These are phyloP conservation scores for Anneissia japonica DNA, from an alignment of 35 echinoderm and acorn worm genomes.

Conservation along the genomic window DNA sequence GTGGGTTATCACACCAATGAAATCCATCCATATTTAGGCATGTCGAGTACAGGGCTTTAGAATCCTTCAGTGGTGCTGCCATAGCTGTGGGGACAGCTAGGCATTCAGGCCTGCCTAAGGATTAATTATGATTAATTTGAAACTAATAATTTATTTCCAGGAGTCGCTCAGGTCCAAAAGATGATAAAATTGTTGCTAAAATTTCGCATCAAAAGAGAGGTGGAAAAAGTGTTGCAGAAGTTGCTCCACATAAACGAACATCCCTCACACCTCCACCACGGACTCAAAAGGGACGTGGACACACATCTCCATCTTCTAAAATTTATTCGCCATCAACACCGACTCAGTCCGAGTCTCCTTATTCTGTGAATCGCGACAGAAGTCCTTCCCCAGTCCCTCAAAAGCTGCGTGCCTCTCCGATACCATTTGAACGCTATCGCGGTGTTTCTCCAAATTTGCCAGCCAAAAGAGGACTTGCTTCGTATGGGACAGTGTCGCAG, in stretches of 20 bases:
- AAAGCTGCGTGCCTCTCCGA: too few species aligned
- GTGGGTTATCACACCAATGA: too few species aligned
- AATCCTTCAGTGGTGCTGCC: too few species aligned
- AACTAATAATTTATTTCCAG: too few species aligned
- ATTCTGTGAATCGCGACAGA: not conserved
- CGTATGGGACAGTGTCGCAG: not conserved
- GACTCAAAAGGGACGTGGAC: not conserved
- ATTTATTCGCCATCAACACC: not conserved
- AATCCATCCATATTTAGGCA: too few species aligned
- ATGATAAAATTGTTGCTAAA: not conserved
- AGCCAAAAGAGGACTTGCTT: not conserved
- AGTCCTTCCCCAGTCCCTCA: not conserved
- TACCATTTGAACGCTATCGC: not conserved
- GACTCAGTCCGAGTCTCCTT: not conserved
- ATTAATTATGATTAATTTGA: too few species aligned
- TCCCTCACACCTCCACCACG: not conserved
- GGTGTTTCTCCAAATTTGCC: not conserved
- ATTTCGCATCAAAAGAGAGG: not conserved
- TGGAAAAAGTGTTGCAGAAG: not conserved
- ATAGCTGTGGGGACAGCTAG: too few species aligned
- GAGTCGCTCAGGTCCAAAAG: not conserved
- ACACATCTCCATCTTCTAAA: not conserved
- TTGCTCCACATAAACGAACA: not conserved
- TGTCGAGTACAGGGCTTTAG: too few species aligned
- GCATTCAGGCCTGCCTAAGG: too few species aligned